A percentile compares a stretch with the other conserved stretches of the same genome.
phyloP scores from a whole-genome alignment of 1,140 invertebrate genomes.

The Cotesia glomerata region DNA sequence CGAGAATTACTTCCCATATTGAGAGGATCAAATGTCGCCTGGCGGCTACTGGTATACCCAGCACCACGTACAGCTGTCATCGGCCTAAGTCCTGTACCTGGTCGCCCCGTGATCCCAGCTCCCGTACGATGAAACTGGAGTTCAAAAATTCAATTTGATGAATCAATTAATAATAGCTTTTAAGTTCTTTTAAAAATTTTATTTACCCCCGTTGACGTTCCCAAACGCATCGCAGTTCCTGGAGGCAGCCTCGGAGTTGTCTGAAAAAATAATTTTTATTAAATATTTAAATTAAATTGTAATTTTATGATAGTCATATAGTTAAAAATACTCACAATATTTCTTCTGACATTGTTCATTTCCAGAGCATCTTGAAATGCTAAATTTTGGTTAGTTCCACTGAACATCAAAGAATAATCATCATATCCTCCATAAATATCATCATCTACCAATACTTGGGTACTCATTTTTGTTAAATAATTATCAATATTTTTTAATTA shows the following conservation, averaged over 20 bases:
- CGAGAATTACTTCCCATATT: constrained; percentile 68
- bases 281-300: constrained; percentile 1
- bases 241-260: constrained; percentile 54
- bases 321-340: constrained; percentile 53
- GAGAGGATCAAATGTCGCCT: constrained; percentile 78
- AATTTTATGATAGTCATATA: constrained; percentile 4
- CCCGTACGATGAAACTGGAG: constrained; percentile 52
- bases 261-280: constrained; percentile 37
- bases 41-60: constrained; percentile 84
- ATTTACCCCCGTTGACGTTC: constrained; percentile 64
- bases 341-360: constrained; percentile 68
- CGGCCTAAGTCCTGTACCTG: constrained; percentile 68
- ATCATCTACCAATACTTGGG: constrained; percentile 48
- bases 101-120: constrained; percentile 47
- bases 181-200: constrained; percentile 6
- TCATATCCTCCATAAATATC: constrained; percentile 75
- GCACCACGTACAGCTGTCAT: constrained; percentile 96
- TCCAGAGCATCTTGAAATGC: constrained; percentile 70
- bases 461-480: constrained; percentile 13
- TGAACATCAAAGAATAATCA: constrained; percentile 70
- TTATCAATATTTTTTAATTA: background rate
- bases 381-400: constrained; percentile 71
- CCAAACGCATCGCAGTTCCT: constrained; percentile 62
- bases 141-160: constrained; percentile 10
- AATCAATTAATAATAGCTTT: background rate